phyloP scores from a whole-genome alignment of 2,113 vertebrate genomes.

The Toxostoma redivivum region DNA sequence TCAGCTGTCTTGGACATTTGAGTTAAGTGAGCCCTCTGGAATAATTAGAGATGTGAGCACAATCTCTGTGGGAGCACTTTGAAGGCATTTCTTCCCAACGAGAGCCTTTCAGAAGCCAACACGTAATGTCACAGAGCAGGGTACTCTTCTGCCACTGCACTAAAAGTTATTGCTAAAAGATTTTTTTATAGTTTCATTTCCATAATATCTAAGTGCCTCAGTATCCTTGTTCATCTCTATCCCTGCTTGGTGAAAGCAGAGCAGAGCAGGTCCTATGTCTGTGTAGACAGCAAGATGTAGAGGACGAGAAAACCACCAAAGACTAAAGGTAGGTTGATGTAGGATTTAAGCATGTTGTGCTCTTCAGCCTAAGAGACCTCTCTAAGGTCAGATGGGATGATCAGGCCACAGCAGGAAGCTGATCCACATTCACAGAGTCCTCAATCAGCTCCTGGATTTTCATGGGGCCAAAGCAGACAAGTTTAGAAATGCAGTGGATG shows the following conservation, averaged over 20 bases:
- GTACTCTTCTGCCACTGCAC: not conserved
- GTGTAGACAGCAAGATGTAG: accelerated
- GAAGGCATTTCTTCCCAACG: not conserved
- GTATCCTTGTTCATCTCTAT: not conserved
- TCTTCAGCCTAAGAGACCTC: not conserved
- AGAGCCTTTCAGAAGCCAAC: not conserved
- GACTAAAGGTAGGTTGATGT: not conserved
- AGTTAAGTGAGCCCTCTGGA: not conserved
- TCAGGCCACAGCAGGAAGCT: not conserved
- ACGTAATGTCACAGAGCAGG: not conserved
- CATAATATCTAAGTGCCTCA: not conserved
- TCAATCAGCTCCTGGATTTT: not conserved
- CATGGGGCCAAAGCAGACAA: not conserved
- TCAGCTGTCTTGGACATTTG: not conserved
- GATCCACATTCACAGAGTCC: not conserved
- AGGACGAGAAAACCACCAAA: not conserved
- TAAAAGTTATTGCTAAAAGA: not conserved
- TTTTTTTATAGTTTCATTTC: not conserved
- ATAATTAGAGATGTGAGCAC: not conserved
- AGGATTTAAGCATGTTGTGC: not conserved
- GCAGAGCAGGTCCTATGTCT: not conserved
- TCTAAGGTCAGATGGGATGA: not conserved
- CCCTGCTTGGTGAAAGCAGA: not conserved
- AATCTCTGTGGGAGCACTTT: not conserved
- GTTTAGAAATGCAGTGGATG: not conserved